Percentiles rank a stretch among this genome's conserved stretches.
Conservation (phyloP, 1,140 invertebrate genomes). For the Brachionus koreanus region DNA sequence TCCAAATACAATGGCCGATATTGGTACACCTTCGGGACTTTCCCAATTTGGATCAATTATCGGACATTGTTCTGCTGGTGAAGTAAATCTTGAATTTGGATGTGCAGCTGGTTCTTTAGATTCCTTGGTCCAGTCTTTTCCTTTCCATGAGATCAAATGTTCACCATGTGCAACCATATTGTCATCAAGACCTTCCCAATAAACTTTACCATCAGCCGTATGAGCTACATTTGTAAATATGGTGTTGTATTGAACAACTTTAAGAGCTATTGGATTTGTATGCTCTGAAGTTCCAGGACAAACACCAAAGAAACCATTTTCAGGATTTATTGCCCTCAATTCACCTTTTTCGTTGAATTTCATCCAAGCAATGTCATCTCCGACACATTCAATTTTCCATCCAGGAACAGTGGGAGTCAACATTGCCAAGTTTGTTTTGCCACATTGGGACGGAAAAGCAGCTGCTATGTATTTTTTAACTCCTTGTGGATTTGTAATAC, state of each 20-base stretch:
- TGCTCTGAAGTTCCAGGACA: conserved; percentile 86
- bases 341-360: conserved; percentile 83
- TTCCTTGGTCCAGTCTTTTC: conserved; percentile 48
- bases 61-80: conserved; percentile 86
- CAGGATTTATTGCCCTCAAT: conserved; percentile 93
- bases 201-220: conserved; percentile 76
- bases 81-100: conserved; percentile 79
- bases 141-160: conserved; percentile 53
- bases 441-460: conserved; percentile 95
- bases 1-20: conserved; percentile 92
- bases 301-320: conserved; percentile 98
- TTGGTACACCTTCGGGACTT: conserved; percentile 71
- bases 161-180: conserved; percentile 61
- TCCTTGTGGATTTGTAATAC: too few species aligned
- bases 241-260: conserved; percentile 82
- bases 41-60: conserved; percentile 81
- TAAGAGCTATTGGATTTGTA: conserved; percentile 96
- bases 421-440: conserved; percentile 98
- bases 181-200: conserved; percentile 93
- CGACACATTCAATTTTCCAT: conserved; percentile 61
- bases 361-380: conserved; percentile 70
- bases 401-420: conserved; percentile 77
- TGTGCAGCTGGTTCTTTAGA: conserved; percentile 54
- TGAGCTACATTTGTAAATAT: conserved; percentile 96
- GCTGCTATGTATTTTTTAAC: too few species aligned